Base-by-base conservation (phyloP, 2,797 vertebrate species). In the Ptychobarbus kaznakovi region DNA sequence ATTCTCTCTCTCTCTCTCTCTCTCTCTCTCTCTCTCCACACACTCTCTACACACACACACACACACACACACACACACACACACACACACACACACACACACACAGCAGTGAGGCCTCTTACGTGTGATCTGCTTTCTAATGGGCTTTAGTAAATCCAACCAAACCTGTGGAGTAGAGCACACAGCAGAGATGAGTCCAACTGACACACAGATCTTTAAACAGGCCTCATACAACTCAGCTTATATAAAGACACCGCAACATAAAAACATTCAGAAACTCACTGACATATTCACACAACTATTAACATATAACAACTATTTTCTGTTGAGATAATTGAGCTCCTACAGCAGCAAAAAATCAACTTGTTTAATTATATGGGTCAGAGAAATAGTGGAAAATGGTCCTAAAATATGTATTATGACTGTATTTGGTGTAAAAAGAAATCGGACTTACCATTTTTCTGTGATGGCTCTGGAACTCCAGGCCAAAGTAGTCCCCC, bases 401-500 rank as follows among this genome's bases (percentile, higher is more conserved):
- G 11, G 68, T n/a, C 38, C 2, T 22, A 11, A 69, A 40, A 12
- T 6, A 20, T 25, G 0, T 5, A 61, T 61, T 25, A 25, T 61
- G 58, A 25, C 1, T 61, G 3, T 25, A 70, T 42, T 35, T 35
- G 13, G 35, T 13, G 11, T 11, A 8, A 42, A 38, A 49, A 28
- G 1, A 49, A 4, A n/a, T 73, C 53, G 25, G 10, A 92, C 97
- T 91, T 92, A 99, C 98, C 95, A 92, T 97, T 93, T 97, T 97
- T 92, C 98, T 99, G 84, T 96, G 97, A 92, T 97, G 97, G 93
- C 98, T 97, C 87, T 97, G 96, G 93, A 97, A 99, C 93, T 99
- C 98, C 83, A 99, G 94, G 90, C 98, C 97, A 83, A 99, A 99
- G 93, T 99, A 99, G 93, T 99, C 98, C 0, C 98, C 97, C 92